These are phyloP conservation scores for Aurelia aurita DNA, from an alignment of 30 jellyfish, hydroid and myxozoan species.

Conservation along the genomic window DNA sequence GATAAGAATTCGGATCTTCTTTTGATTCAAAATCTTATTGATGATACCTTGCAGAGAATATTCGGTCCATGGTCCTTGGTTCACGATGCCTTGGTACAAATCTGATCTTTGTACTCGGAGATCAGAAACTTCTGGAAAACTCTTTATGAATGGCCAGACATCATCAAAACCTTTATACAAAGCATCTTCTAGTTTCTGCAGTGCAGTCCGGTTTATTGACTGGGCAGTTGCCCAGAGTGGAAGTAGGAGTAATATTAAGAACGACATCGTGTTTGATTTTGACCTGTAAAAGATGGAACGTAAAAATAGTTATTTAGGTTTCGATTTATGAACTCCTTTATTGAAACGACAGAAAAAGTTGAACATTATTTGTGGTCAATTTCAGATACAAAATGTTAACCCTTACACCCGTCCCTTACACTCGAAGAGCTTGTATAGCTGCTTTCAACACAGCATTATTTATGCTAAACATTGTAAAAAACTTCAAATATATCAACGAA, in stretches of 20 bases:
- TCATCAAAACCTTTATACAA: constrained; percentile 59
- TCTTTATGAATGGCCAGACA: constrained; percentile 80
- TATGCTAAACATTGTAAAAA: too few relatives aligned
- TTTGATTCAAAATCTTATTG: constrained; percentile 67
- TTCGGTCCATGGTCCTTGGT: constrained; percentile 81
- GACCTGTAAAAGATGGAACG: too few relatives aligned
- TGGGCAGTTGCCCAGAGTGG: background rate
- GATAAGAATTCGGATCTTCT: constrained; percentile 57
- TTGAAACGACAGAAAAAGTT: too few relatives aligned
- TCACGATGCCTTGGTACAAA: constrained; percentile 67
- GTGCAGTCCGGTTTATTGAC: background rate
- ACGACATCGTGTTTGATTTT: background rate
- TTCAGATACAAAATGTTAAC: too few relatives aligned
- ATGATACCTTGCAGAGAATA: constrained; percentile 55
- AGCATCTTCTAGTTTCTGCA: constrained; percentile 42
- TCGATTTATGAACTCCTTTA: too few relatives aligned
- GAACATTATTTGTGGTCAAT: too few relatives aligned
- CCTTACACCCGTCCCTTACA: too few relatives aligned
- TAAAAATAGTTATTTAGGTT: too few relatives aligned
- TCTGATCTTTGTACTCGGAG: constrained; percentile 50
- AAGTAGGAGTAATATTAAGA: background rate
- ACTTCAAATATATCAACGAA: too few relatives aligned
- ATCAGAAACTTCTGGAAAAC: constrained; percentile 58
- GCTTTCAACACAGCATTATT: too few relatives aligned
- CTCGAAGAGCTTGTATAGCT: too few relatives aligned